These are phyloP conservation scores for Corythoichthys haematopterus DNA, from an alignment of 2,113 vertebrate species.

Conservation along the genomic window DNA sequence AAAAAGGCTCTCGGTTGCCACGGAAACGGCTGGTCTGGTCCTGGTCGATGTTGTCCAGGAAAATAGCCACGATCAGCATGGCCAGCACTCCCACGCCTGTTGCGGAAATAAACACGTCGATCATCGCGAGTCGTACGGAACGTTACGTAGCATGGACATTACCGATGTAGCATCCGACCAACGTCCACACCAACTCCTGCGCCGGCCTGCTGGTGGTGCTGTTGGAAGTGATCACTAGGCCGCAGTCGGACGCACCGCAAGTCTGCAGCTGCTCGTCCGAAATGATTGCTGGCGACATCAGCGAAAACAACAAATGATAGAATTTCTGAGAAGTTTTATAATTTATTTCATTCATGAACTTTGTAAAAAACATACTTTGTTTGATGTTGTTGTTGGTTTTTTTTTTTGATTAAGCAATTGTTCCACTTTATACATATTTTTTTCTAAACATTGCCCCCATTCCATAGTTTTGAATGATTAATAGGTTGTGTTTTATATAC, in stretches of 20 bases:
- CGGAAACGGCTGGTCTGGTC: constrained; percentile 59
- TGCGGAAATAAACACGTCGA: neutral
- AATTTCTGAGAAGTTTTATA: neutral
- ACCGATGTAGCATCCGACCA: constrained; percentile 90
- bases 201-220: constrained; percentile 61
- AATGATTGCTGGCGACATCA: constrained; percentile 54
- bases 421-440: neutral
- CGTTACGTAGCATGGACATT: constrained; percentile 1
- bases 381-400: neutral
- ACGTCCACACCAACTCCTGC: constrained; percentile 72
- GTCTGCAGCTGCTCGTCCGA: constrained; percentile 66
- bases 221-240: constrained; percentile 22
- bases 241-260: constrained; percentile 82
- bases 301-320: neutral
- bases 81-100: constrained; percentile 82
- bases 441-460: no score
- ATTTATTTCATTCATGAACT: no score
- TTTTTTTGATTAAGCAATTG: no score
- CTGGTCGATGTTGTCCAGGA: constrained; percentile 80
- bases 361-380: neutral
- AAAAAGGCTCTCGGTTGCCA: constrained; percentile 62
- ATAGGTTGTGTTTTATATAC: no score
- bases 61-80: constrained; percentile 75
- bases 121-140: neutral
- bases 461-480: no score